Evolutionary conservation across 2,888 invertebrate genomes (phyloP).

Genomic region (Idaea straminata): DNA sequence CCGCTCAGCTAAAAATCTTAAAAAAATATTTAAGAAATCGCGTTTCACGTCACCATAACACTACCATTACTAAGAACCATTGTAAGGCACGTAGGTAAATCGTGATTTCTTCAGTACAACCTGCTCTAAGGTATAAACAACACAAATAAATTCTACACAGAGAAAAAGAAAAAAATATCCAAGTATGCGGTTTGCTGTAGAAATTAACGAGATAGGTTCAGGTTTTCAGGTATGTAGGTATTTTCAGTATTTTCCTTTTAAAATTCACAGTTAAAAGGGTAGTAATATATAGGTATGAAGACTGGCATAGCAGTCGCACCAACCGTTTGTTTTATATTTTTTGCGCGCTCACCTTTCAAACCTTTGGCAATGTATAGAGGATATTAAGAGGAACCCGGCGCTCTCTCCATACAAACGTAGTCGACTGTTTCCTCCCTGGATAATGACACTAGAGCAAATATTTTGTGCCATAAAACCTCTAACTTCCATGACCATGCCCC

Average conservation of each 20-base stretch:
- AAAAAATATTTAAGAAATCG: too few species aligned
- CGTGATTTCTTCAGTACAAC: constrained; percentile 41
- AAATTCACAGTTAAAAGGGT: neutral
- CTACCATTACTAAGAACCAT: constrained; percentile 25
- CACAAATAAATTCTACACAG: neutral
- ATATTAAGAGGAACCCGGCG: too few species aligned
- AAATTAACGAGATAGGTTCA: neutral
- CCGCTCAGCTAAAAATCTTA: too few species aligned
- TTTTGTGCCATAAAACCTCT: too few species aligned
- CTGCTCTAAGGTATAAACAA: constrained; percentile 11
- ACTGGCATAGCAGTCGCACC: too few species aligned
- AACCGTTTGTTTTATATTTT: too few species aligned
- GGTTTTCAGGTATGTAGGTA: neutral
- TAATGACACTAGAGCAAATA: too few species aligned
- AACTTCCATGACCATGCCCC: too few species aligned
- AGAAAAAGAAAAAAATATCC: neutral
- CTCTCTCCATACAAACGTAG: too few species aligned
- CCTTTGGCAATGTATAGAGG: too few species aligned
- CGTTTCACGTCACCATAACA: constrained; percentile 4
- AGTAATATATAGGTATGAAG: neutral
- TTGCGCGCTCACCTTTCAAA: too few species aligned
- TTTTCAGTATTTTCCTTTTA: neutral
- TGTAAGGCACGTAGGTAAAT: constrained; percentile 48
- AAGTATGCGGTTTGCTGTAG: neutral
- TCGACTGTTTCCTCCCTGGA: too few species aligned